Base-by-base conservation (phyloP, 1,140 invertebrate genomes). In the Polyergus mexicanus region DNA sequence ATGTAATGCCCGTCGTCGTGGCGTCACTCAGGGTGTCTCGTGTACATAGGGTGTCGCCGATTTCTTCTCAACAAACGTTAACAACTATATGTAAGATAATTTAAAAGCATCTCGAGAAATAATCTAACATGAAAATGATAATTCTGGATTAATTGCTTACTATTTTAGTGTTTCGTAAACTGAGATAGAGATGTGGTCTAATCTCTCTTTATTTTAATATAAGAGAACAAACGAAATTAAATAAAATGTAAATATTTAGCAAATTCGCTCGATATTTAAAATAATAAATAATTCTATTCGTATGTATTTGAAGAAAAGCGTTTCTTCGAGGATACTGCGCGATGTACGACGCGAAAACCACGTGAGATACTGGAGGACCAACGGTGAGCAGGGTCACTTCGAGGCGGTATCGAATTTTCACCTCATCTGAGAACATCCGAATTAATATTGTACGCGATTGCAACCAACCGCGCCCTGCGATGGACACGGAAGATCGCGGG, bases 321-420 rank as follows among this genome's bases (percentile, higher is more conserved):
- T 38, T 60, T 6, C 35, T 58, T 47, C 16, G 25, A 35, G 28
- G 83, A 85, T 68, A 86, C 87, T 69, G 41, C n/a, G 25, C 86
- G n/a, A 89, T 72, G 74, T 44, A 25, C 28, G 32, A 16, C 7
- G 3, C 10, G 76, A 75, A 83, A 68, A 77, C 80, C 81, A 44
- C 56, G 68, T 58, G 28, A 69, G 75, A 72, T 56, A 71, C 56
- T 25, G 62, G 6, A 56, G 75, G 28, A 22, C 7, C 78, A 44
- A 38, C 54, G 28, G 51, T 19, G 44, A 41, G 65, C 65, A 25
- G 38, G 19, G 38, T 72, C 35, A 68, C 78, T 74, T 22, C 78
- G 41, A 60, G 88, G 56, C 85, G 84, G 88, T 93, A 94, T 94
- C 93, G 92, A 92, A 93, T 93, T 94, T 94, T 92, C 92, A 87